These are phyloP conservation scores for Salvelinus namaycush DNA, from an alignment of 2,113 vertebrate genomes.

Conservation along the genomic window DNA sequence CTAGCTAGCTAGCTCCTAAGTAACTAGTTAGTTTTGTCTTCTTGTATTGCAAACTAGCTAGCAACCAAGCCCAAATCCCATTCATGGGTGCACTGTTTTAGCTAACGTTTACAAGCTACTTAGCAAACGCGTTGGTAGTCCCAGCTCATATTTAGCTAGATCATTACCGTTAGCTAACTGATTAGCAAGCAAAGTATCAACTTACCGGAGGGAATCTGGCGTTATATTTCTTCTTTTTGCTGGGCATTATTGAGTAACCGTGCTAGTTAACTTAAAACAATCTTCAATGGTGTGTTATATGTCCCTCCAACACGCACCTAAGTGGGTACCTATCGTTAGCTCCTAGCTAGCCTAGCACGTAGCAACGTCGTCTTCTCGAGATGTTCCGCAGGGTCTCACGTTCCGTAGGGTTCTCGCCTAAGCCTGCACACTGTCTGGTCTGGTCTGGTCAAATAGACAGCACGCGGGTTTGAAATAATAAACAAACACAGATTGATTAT, in stretches of 20 bases:
- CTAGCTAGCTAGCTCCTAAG: not conserved
- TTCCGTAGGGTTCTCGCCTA: not conserved
- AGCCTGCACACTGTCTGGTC: not conserved
- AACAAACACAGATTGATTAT: not conserved
- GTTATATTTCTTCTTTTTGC: slow-evolving; percentile 95
- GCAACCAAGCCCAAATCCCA: slow-evolving; percentile 22
- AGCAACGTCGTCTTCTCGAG: slow-evolving; percentile 40
- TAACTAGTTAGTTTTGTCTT: not conserved
- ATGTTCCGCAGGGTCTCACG: slow-evolving; percentile 4
- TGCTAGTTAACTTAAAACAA: slow-evolving; percentile 28
- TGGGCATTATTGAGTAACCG: slow-evolving; percentile 76
- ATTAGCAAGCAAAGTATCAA: slow-evolving; percentile 16
- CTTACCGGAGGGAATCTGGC: slow-evolving; percentile 89
- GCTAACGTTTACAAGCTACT: slow-evolving; percentile 15
- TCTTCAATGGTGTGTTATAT: slow-evolving; percentile 14
- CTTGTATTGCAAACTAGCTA: not conserved
- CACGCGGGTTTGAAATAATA: not conserved
- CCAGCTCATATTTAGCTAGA: slow-evolving; percentile 35
- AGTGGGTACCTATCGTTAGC: slow-evolving; percentile 38
- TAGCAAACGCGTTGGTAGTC: not conserved
- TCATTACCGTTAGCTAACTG: slow-evolving; percentile 5
- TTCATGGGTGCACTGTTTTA: slow-evolving; percentile 1
- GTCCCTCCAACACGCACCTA: slow-evolving; percentile 34
- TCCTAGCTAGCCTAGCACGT: slow-evolving; percentile 49
- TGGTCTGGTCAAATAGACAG: not conserved